Evolutionary conservation across 1,140 invertebrate genomes (phyloP).

Genomic region (Eulimnadia texana): DNA sequence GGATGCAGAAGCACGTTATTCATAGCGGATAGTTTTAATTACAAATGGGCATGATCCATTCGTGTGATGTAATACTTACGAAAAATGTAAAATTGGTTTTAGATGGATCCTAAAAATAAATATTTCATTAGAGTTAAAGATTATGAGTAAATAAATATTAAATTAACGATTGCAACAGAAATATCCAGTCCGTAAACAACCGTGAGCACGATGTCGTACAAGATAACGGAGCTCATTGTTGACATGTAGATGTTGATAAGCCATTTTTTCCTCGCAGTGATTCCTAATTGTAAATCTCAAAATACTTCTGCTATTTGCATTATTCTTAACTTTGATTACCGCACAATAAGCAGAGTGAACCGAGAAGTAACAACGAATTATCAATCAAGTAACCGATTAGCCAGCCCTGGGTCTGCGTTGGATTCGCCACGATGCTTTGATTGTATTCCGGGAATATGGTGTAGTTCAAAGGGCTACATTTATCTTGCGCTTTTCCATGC

Average conservation of each 20-base stretch:
- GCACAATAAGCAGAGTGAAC: neutral
- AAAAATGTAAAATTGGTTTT: neutral
- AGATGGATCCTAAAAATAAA: neutral
- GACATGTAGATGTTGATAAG: neutral
- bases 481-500: neutral
- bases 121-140: neutral
- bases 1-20: too few species aligned
- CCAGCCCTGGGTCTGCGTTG: neutral
- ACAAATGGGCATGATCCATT: too few species aligned
- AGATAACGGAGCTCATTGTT: neutral
- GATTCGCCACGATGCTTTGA: neutral
- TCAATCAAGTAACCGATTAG: neutral
- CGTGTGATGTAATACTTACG: too few species aligned
- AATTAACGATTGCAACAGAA: neutral
- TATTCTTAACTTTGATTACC: too few species aligned
- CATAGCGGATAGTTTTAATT: too few species aligned
- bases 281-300: neutral
- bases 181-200: neutral
- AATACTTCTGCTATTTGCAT: too few species aligned
- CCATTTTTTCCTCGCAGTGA: neutral
- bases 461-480: neutral
- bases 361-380: neutral
- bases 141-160: neutral
- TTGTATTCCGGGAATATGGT: neutral
- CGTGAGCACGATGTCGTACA: neutral